Conservation (phyloP, 2,797 vertebrate species). For the Liparis tanakae region DNA sequence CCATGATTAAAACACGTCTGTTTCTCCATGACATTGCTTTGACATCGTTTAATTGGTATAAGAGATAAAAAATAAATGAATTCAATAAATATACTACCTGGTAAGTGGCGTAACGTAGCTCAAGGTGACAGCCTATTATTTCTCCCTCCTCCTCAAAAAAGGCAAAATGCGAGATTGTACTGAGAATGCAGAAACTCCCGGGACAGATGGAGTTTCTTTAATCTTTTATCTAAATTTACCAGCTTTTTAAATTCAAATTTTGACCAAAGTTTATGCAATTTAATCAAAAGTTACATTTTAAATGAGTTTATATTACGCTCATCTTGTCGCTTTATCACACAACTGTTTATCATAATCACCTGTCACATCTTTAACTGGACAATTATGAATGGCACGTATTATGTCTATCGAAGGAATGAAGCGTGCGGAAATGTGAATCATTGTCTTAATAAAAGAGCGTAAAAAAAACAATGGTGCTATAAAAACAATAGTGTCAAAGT, state of each 20-base stretch:
- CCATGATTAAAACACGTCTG: conserved; percentile 83
- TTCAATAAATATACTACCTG: conserved; percentile 82
- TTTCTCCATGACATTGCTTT: conserved; percentile 83
- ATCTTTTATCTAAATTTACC: conserved; percentile 35
- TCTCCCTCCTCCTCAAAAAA: conserved; percentile 75
- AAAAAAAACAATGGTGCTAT: conserved; percentile 22
- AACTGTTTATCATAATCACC: conserved; percentile 17
- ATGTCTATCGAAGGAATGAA: conserved; percentile 17
- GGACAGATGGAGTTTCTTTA: conserved; percentile 49
- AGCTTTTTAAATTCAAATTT: conserved; percentile 60
- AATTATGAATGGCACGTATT: conserved; percentile 10
- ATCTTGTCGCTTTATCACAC: conserved; percentile 20
- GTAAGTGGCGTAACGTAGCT: conserved; percentile 81
- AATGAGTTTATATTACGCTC: conserved; percentile 18
- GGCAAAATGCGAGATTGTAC: conserved; percentile 71
- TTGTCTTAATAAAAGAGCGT: conserved; percentile 7
- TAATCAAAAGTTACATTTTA: conserved; percentile 49
- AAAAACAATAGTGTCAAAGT: conserved; percentile 26
- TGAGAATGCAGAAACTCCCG: conserved; percentile 68
- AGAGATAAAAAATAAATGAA: conserved; percentile 83
- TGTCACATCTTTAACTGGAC: conserved; percentile 1
- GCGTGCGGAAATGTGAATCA: conserved; percentile 25
- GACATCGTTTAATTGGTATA: conserved; percentile 84
- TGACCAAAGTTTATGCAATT: conserved; percentile 56
- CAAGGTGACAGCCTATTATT: conserved; percentile 82